Evolutionary conservation across 2,888 invertebrate genomes (phyloP), one percentile per base, ranked within the genome.

Genomic region (Drosophila colorata): DNA sequence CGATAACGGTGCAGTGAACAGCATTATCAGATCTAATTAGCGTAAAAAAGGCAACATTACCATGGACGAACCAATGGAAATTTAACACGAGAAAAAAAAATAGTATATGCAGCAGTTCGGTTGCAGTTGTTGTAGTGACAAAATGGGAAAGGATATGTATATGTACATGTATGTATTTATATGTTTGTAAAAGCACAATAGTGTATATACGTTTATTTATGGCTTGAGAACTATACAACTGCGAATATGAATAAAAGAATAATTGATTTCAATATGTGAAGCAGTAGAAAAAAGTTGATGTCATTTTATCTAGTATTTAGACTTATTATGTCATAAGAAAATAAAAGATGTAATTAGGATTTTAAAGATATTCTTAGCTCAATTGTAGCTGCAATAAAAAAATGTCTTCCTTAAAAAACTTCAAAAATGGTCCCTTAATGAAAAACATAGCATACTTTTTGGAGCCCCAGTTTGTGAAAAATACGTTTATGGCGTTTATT

Each of bases 21-120:
- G 60, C 46, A 56, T 71, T 57, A 74, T 66, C 56, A 51, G 33
- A 77, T 60, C 66, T 57, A 53, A 66, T 74, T 59, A 74, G 52
- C 53, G 37, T 20, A 38, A 2, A 33, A 44, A 57, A 40, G 25
- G 14, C 11, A 59, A 41, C 41, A 33, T 49, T 48, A 64, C 35
- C n/a, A 18, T 31, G 11, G 13, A 16, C 5, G 4, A 49, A 35
- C 47, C 47, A 52, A 43, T 41, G 13, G 18, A 14, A 38, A 28
- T 23, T 14, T 0, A 35, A 13, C 40, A n/a, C 18, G 13, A 8
- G 16, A n/a, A n/a, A 2, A n/a, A 9, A 47, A 33, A 41, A 33
- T n/a, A n/a, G n/a, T n/a, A 5, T 2, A 33, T 25, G 14, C 35
- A n/a, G 8, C 40, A 18, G 5, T 28, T 8, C 28, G 28, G 8